Conservation (phyloP, 2,797 vertebrate genomes). For the Platalea minor region DNA sequence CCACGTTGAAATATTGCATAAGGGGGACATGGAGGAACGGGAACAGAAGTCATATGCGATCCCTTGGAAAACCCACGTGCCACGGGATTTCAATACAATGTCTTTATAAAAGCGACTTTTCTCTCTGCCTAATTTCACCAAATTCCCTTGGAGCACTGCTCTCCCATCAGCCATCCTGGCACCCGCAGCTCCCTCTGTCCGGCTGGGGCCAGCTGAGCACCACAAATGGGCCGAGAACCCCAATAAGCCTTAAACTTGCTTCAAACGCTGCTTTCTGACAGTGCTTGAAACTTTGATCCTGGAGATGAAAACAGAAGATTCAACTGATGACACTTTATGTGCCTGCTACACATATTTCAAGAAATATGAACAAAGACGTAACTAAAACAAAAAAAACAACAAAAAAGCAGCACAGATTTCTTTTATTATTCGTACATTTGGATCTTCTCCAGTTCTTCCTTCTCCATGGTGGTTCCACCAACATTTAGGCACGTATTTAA, state of each 20-base stretch:
- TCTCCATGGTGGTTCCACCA: not conserved
- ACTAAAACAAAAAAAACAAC: too few species aligned
- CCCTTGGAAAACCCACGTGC: not conserved
- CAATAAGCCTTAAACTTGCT: not conserved
- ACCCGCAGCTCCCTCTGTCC: fast-evolving
- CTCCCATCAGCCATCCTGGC: fast-evolving
- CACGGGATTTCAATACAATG: not conserved
- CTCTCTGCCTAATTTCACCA: not conserved
- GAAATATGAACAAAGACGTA: not conserved
- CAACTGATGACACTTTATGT: not conserved
- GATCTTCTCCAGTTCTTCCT: not conserved
- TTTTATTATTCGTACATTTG: not conserved
- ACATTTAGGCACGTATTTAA: fast-evolving
- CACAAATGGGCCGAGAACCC: not conserved
- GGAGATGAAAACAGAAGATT: not conserved
- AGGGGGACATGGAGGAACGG: not conserved
- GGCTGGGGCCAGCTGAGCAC: not conserved
- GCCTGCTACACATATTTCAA: fast-evolving
- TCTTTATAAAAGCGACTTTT: not conserved
- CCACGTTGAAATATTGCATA: fast-evolving
- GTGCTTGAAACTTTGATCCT: not conserved
- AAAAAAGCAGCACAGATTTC: not conserved
- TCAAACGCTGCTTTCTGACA: not conserved
- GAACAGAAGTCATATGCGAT: not conserved
- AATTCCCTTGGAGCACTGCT: not conserved